Percentiles rank a stretch among this genome's conserved stretches.
Evolutionary conservation across 2,888 invertebrate genomes (phyloP).

Genomic region (Melanargia galathea): DNA sequence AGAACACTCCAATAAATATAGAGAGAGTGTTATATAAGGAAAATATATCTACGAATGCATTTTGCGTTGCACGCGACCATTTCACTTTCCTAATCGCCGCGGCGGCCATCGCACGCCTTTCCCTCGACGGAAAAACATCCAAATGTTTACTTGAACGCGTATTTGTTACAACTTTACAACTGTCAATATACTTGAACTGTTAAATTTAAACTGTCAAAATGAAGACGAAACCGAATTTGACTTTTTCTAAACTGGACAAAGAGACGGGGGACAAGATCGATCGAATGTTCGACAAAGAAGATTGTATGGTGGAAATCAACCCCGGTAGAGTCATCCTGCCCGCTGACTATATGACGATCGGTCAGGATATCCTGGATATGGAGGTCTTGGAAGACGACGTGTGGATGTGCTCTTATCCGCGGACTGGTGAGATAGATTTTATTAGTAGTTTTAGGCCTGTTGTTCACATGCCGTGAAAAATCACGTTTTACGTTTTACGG

Average conservation of each 20-base stretch:
- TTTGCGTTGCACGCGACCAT: constrained; percentile 56
- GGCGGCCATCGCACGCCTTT: constrained; percentile 41
- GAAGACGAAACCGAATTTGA: constrained; percentile 66
- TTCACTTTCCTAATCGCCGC: constrained; percentile 51
- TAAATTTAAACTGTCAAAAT: constrained; percentile 44
- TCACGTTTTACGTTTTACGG: too few relatives aligned
- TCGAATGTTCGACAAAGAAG: constrained; percentile 85
- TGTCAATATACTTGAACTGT: neutral
- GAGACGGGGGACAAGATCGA: constrained; percentile 83
- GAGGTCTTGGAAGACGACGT: constrained; percentile 89
- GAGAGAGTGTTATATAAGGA: constrained; percentile 58
- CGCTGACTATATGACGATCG: constrained; percentile 85
- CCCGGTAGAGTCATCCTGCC: constrained; percentile 88
- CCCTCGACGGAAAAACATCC: constrained; percentile 16
- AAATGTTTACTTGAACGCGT: constrained; percentile 18
- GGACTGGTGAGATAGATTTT: constrained; percentile 85
- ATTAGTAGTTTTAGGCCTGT: neutral
- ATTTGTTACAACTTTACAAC: neutral
- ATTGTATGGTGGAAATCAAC: constrained; percentile 87
- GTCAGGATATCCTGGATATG: constrained; percentile 86
- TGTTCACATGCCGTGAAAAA: too few relatives aligned
- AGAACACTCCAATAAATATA: constrained; percentile 52
- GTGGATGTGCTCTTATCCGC: constrained; percentile 93
- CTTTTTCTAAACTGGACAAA: constrained; percentile 84
- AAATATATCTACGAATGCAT: constrained; percentile 45